Evolutionary conservation across 1,140 invertebrate genomes (phyloP).

Genomic region (Drosophila chauvacae): DNA sequence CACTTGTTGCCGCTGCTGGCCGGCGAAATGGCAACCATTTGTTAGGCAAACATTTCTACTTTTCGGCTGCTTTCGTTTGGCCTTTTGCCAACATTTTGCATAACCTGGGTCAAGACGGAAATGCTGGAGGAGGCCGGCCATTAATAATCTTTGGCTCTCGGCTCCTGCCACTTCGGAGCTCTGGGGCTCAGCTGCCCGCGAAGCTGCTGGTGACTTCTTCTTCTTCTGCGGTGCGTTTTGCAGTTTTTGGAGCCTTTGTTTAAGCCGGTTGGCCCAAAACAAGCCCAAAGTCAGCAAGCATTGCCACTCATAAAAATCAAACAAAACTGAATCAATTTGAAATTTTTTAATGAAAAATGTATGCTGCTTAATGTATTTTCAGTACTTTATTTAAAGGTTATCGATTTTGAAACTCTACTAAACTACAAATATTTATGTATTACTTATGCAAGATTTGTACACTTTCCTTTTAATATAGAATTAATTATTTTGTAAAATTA

Average conservation of each 20-base stretch:
- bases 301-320: neutral
- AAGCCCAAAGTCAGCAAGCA: slow-evolving; percentile 23
- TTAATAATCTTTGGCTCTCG: slow-evolving; percentile 69
- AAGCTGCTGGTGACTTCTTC: slow-evolving; percentile 51
- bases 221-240: slow-evolving; percentile 59
- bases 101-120: slow-evolving; percentile 82
- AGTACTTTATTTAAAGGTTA: neutral
- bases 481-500: no score
- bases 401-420: neutral
- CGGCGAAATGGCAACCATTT: slow-evolving; percentile 73
- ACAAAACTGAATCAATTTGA: neutral
- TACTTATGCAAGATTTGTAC: neutral
- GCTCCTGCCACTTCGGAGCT: slow-evolving; percentile 34
- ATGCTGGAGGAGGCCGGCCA: slow-evolving; percentile 71
- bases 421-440: no score
- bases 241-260: slow-evolving; percentile 54
- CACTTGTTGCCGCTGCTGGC: slow-evolving; percentile 48
- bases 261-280: slow-evolving; percentile 51
- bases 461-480: no score
- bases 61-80: slow-evolving; percentile 76
- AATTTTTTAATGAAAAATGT: neutral
- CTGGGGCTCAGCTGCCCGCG: slow-evolving; percentile 10
- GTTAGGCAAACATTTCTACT: slow-evolving; percentile 76
- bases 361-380: no score
- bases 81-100: slow-evolving; percentile 80